Evolutionary conservation across 2,113 vertebrate species (phyloP).

Genomic region (Lophochroa leadbeateri): DNA sequence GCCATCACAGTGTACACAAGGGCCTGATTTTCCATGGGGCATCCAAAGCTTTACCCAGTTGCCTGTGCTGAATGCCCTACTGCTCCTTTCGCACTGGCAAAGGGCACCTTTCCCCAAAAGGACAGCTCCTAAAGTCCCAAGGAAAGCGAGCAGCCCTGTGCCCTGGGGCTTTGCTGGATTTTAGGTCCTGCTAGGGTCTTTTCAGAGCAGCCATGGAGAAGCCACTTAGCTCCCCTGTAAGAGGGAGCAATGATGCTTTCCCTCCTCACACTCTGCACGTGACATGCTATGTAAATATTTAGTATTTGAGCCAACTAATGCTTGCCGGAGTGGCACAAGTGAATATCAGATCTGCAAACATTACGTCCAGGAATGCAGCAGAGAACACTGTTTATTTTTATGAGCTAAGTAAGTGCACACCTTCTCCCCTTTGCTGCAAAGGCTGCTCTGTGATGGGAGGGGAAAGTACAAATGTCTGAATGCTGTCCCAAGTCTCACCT

Average conservation of each 20-base stretch:
- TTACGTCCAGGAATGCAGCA: conserved; percentile 47
- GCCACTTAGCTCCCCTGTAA: not conserved
- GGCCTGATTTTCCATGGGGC: not conserved
- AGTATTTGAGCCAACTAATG: conserved; percentile 38
- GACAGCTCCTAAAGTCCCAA: not conserved
- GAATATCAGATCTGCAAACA: conserved; percentile 58
- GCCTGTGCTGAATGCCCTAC: not conserved
- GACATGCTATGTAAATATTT: conserved; percentile 49
- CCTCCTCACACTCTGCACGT: not conserved
- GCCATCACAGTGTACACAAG: not conserved
- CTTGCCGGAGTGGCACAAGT: not conserved
- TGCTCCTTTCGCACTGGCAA: not conserved
- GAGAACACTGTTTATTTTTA: conserved; percentile 53
- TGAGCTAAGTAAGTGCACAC: conserved; percentile 52
- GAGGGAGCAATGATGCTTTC: not conserved
- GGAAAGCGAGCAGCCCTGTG: not conserved
- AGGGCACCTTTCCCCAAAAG: not conserved
- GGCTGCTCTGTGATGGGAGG: not conserved
- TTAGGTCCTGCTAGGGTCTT: not conserved
- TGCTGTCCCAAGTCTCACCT: not conserved
- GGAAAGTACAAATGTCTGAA: not conserved
- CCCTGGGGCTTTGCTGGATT: not conserved
- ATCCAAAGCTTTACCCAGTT: not conserved
- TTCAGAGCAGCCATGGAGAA: not conserved
- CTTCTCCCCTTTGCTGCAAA: conserved; percentile 15